Evolutionary conservation across 2,888 invertebrate species (phyloP).

Genomic region (Drosophila robusta): DNA sequence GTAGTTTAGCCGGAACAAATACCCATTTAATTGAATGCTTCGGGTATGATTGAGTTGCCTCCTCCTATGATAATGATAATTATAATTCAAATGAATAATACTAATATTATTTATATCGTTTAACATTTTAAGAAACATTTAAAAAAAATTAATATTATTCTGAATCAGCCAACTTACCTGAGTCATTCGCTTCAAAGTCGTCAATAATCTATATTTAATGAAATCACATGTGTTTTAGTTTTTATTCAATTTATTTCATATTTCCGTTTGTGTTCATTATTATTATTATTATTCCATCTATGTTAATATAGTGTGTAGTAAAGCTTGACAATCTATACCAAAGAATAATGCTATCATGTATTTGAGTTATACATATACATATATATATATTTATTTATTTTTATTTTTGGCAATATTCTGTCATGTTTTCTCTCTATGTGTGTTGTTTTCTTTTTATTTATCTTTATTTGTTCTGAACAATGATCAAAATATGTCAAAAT

Average conservation of each 20-base stretch:
- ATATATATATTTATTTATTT: conserved; percentile 18
- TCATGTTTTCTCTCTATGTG: conserved; percentile 45
- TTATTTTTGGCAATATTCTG: conserved; percentile 39
- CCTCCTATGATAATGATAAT: too few relatives aligned
- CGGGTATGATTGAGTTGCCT: neutral
- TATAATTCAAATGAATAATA: too few relatives aligned
- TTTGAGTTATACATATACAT: conserved; percentile 38
- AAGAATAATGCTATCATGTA: conserved; percentile 71
- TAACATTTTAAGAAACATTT: too few relatives aligned
- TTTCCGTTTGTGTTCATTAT: conserved; percentile 64
- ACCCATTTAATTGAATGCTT: neutral
- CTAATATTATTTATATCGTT: too few relatives aligned
- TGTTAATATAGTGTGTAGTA: conserved; percentile 74
- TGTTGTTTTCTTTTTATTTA: conserved; percentile 5
- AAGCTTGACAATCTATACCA: conserved; percentile 79
- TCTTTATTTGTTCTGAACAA: conserved; percentile 1
- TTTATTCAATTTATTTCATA: conserved; percentile 76
- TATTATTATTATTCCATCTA: conserved; percentile 69
- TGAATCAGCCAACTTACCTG: neutral
- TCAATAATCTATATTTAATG: conserved; percentile 8
- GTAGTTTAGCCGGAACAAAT: neutral
- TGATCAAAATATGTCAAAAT: conserved; percentile 15
- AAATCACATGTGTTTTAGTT: conserved; percentile 40
- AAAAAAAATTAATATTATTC: too few relatives aligned
- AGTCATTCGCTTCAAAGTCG: neutral